phyloP scores from a whole-genome alignment of 1,140 invertebrate species.

The Drosophila parvula region DNA sequence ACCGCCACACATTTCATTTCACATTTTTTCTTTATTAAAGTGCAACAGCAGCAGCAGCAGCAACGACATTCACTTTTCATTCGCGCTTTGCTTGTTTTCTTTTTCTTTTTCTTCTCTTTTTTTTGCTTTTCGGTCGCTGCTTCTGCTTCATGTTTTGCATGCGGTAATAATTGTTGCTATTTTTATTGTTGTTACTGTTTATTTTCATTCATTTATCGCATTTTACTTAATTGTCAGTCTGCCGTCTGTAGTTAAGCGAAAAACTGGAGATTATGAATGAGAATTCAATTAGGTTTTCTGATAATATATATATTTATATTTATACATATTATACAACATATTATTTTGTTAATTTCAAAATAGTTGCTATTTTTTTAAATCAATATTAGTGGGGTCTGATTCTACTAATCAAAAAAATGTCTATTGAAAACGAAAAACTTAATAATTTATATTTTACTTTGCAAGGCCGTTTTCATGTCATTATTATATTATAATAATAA shows the following conservation, averaged over 20 bases:
- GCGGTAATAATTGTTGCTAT: slow-evolving; percentile 35
- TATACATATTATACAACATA: too few relatives aligned
- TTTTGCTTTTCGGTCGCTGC: slow-evolving; percentile 18
- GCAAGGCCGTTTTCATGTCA: too few relatives aligned
- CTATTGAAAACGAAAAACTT: too few relatives aligned
- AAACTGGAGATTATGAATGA: not conserved
- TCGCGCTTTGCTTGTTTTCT: slow-evolving; percentile 13
- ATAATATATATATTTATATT: not conserved
- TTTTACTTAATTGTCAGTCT: slow-evolving; percentile 3
- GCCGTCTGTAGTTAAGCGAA: not conserved
- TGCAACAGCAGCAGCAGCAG: slow-evolving; percentile 31
- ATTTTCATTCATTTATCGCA: slow-evolving; percentile 27
- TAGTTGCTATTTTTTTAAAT: too few relatives aligned
- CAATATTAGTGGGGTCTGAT: too few relatives aligned
- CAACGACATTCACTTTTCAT: slow-evolving; percentile 64
- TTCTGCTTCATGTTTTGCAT: slow-evolving; percentile 37
- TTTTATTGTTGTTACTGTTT: slow-evolving; percentile 20
- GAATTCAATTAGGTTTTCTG: not conserved
- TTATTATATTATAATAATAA: too few relatives aligned
- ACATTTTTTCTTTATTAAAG: slow-evolving; percentile 34
- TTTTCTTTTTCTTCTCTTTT: slow-evolving; percentile 1
- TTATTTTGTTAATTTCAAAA: too few relatives aligned
- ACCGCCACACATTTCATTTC: slow-evolving; percentile 44
- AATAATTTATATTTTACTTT: too few relatives aligned
- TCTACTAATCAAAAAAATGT: too few relatives aligned